Conservation (phyloP, 2,113 vertebrate species). For the Craseonycteris thonglongyai region DNA sequence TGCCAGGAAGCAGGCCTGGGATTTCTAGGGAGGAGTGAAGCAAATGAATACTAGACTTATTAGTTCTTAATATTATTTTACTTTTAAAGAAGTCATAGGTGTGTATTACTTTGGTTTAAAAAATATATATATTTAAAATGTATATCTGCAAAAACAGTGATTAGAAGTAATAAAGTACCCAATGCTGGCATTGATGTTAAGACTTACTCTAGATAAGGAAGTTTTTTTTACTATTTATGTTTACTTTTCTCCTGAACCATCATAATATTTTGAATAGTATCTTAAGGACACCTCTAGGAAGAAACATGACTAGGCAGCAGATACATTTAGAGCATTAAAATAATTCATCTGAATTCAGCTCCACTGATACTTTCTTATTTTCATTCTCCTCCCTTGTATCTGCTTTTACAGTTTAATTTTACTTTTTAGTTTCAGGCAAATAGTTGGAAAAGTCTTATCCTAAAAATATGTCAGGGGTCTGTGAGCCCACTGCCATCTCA, state of each 20-base stretch:
- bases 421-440: slow-evolving; percentile 89
- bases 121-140: background rate
- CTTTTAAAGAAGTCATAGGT: background rate
- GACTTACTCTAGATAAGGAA: background rate
- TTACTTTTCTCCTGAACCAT: background rate
- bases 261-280: background rate
- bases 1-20: background rate
- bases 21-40: background rate
- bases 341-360: background rate
- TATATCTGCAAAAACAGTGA: background rate
- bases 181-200: background rate
- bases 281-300: background rate
- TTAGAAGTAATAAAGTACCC: background rate
- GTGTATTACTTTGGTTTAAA: background rate
- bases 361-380: background rate
- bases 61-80: background rate
- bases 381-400: background rate
- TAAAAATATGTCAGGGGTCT: slow-evolving; percentile 92
- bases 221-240: background rate
- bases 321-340: background rate
- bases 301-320: background rate
- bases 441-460: slow-evolving; percentile 94
- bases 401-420: background rate
- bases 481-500: slow-evolving; percentile 86
- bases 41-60: background rate